Conservation (phyloP, 2,888 invertebrate species). For the Leptinotarsa juncta region DNA sequence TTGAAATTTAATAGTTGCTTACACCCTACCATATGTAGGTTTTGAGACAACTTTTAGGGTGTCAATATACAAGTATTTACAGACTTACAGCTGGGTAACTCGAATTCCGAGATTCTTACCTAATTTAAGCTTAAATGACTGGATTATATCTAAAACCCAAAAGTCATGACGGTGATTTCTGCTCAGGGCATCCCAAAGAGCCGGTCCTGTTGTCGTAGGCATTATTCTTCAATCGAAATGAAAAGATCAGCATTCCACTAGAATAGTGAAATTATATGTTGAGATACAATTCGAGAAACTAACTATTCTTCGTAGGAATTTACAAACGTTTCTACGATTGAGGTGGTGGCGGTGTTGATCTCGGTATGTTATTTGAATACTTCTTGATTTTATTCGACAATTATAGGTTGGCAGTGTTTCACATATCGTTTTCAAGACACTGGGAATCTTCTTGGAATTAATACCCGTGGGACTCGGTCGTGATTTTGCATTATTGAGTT, state of each 20-base stretch:
- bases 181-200: background rate
- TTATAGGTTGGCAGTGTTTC: constrained; percentile 14
- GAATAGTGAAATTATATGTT: constrained; percentile 43
- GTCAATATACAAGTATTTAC: no score
- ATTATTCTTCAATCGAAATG: constrained; percentile 52
- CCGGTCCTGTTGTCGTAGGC: constrained; percentile 12
- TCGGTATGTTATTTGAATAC: constrained; percentile 30
- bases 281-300: constrained; percentile 45
- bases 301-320: constrained; percentile 43
- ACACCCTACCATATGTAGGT: no score
- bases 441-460: constrained; percentile 7
- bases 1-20: no score
- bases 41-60: no score
- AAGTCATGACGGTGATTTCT: background rate
- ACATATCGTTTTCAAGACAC: constrained; percentile 9
- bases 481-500: background rate
- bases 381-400: constrained; percentile 25
- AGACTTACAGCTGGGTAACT: no score
- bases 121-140: no score
- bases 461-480: constrained; percentile 8
- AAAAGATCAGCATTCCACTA: constrained; percentile 44
- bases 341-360: constrained; percentile 23
- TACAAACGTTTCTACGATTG: constrained; percentile 45
- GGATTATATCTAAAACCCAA: no score
- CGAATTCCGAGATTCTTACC: no score